phyloP scores from a whole-genome alignment of 1,140 invertebrate genomes.

The Phortica variegata region DNA sequence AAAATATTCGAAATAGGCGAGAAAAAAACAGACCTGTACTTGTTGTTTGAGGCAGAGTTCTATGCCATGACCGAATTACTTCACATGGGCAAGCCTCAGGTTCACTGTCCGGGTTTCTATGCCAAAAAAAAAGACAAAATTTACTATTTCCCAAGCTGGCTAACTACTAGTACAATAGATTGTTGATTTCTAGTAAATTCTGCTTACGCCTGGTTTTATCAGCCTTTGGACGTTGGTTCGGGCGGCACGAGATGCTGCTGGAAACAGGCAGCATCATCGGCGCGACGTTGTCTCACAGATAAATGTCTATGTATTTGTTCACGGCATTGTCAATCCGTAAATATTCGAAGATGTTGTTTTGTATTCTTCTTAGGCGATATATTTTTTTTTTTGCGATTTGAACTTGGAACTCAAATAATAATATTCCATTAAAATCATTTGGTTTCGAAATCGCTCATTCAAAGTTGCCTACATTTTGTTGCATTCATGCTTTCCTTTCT shows the following conservation, averaged over 20 bases:
- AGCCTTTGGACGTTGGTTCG: slow-evolving; percentile 14
- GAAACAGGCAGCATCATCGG: slow-evolving; percentile 1
- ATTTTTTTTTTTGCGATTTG: too few species aligned
- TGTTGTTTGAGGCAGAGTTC: neutral
- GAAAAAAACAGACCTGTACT: too few species aligned
- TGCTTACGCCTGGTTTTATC: slow-evolving; percentile 34
- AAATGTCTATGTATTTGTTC: slow-evolving; percentile 34
- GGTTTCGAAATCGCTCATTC: too few species aligned
- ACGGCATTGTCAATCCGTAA: too few species aligned
- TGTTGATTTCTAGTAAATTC: slow-evolving; percentile 33
- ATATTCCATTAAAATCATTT: too few species aligned
- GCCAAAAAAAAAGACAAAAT: neutral
- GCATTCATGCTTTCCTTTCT: too few species aligned
- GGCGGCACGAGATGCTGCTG: too few species aligned
- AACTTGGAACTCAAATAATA: too few species aligned
- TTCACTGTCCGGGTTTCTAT: slow-evolving; percentile 2
- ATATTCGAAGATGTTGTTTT: slow-evolving; percentile 9
- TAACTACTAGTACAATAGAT: slow-evolving; percentile 5
- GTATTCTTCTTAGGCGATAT: slow-evolving; percentile 1
- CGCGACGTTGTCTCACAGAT: slow-evolving; percentile 20
- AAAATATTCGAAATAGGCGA: too few species aligned
- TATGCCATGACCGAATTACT: neutral
- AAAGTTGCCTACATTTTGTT: too few species aligned
- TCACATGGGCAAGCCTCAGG: neutral
- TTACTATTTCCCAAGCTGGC: neutral